phyloP scores from a whole-genome alignment of 2,888 invertebrate species.

The Oligia fasciuncula region DNA sequence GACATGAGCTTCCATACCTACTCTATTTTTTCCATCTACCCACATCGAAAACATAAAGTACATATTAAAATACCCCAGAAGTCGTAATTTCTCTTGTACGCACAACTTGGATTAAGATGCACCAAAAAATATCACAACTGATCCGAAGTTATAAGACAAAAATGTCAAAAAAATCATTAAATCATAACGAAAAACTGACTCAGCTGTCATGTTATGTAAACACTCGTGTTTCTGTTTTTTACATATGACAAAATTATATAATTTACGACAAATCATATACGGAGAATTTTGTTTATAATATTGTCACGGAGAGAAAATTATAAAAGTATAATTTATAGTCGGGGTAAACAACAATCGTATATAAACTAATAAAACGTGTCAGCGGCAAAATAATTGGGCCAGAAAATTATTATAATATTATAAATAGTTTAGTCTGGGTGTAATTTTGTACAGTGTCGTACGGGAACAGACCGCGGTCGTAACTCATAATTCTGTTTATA shows the following conservation, averaged over 20 bases:
- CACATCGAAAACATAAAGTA: conserved; percentile 50
- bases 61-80: conserved; percentile 48
- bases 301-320: conserved; percentile 77
- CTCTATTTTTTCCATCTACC: conserved; percentile 42
- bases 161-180: conserved; percentile 66
- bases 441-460: conserved; percentile 86
- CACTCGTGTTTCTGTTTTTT: conserved; percentile 76
- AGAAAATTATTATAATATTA: conserved; percentile 89
- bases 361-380: conserved; percentile 88
- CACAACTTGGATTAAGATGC: conserved; percentile 61
- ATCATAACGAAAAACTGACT: conserved; percentile 67
- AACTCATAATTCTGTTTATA: conserved; percentile 84
- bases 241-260: conserved; percentile 77
- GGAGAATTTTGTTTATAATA: conserved; percentile 81
- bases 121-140: conserved; percentile 57
- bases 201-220: conserved; percentile 76
- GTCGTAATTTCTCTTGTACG: conserved; percentile 47
- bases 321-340: conserved; percentile 82
- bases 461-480: conserved; percentile 83
- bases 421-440: conserved; percentile 88
- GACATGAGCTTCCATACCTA: conserved; percentile 3
- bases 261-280: conserved; percentile 65
- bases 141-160: conserved; percentile 67
- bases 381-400: conserved; percentile 87
- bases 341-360: conserved; percentile 85